These are phyloP conservation scores for Dipodomys stephensi DNA, from an alignment of 2,113 vertebrate genomes.

Conservation along the genomic window DNA sequence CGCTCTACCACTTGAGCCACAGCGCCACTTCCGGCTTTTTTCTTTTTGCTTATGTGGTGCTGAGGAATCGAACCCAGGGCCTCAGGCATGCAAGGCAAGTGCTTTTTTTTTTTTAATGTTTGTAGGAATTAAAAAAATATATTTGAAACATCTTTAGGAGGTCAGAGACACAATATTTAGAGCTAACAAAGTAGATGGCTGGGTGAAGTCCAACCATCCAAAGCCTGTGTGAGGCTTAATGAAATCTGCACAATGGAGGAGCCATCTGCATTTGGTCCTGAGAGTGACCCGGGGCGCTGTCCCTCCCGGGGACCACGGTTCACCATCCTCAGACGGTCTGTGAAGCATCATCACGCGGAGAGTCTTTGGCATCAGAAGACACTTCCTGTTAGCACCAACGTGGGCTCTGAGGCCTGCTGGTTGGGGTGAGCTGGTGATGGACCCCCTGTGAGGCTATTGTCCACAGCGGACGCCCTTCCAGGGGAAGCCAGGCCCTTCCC, in stretches of 20 bases:
- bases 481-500: neutral
- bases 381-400: slow-evolving; percentile 41
- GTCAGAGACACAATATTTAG: slow-evolving; percentile 60
- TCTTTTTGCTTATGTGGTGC: too few species aligned
- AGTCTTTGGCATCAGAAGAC: slow-evolving; percentile 52
- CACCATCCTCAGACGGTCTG: slow-evolving; percentile 50
- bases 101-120: slow-evolving; percentile 69
- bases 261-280: slow-evolving; percentile 62
- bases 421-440: too few species aligned
- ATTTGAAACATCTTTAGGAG: slow-evolving; percentile 68
- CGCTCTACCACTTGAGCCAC: too few species aligned
- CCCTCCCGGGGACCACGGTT: slow-evolving; percentile 17
- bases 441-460: too few species aligned
- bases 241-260: slow-evolving; percentile 72
- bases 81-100: too few species aligned
- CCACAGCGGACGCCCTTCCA: neutral
- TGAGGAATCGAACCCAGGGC: too few species aligned
- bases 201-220: slow-evolving; percentile 65
- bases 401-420: neutral
- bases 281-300: slow-evolving; percentile 55
- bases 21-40: too few species aligned
- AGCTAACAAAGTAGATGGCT: slow-evolving; percentile 70
- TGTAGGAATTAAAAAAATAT: slow-evolving; percentile 57
- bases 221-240: slow-evolving; percentile 64
- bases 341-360: slow-evolving; percentile 43